A percentile compares a stretch with the other conserved stretches of the same genome.
These are phyloP conservation scores for Epinephelus cyanopodus DNA, from an alignment of 2,113 vertebrate genomes.

Conservation along the genomic window DNA sequence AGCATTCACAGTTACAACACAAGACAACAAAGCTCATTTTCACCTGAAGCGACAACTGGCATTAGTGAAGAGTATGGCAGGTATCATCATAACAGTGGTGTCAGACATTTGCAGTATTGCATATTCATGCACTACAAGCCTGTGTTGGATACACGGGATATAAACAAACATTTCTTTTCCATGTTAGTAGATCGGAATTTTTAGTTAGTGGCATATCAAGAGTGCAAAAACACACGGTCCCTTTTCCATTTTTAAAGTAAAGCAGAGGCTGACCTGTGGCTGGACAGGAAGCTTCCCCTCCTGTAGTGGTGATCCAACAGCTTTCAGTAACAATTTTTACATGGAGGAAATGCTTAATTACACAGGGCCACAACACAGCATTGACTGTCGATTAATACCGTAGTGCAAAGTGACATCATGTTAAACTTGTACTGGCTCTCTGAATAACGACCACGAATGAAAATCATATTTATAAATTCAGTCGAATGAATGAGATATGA, in stretches of 20 bases:
- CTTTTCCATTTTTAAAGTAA: slow-evolving; percentile 41
- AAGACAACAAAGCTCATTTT: slow-evolving; percentile 65
- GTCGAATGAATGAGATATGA: background rate
- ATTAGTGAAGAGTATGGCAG: slow-evolving; percentile 48
- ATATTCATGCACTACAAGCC: slow-evolving; percentile 70
- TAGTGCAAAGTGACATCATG: slow-evolving; percentile 71
- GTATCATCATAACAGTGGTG: slow-evolving; percentile 44
- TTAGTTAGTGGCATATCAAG: slow-evolving; percentile 60
- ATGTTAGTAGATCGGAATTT: slow-evolving; percentile 52
- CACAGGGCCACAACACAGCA: slow-evolving; percentile 5
- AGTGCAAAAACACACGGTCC: slow-evolving; percentile 55
- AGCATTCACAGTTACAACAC: slow-evolving; percentile 79
- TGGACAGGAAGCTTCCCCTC: slow-evolving; percentile 30
- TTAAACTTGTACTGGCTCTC: slow-evolving; percentile 42
- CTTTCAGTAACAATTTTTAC: slow-evolving; percentile 57
- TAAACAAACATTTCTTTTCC: slow-evolving; percentile 39
- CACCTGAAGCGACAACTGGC: slow-evolving; percentile 65
- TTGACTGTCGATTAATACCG: slow-evolving; percentile 9
- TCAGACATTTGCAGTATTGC: slow-evolving; percentile 42
- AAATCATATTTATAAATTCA: slow-evolving; percentile 19
- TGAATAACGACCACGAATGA: slow-evolving; percentile 20
- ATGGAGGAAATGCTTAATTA: slow-evolving; percentile 43
- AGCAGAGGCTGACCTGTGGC: slow-evolving; percentile 9
- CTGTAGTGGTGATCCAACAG: slow-evolving; percentile 38
- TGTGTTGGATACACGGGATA: slow-evolving; percentile 34